Conservation (phyloP, 2,113 vertebrate genomes). For the Lipophrys pholis region DNA sequence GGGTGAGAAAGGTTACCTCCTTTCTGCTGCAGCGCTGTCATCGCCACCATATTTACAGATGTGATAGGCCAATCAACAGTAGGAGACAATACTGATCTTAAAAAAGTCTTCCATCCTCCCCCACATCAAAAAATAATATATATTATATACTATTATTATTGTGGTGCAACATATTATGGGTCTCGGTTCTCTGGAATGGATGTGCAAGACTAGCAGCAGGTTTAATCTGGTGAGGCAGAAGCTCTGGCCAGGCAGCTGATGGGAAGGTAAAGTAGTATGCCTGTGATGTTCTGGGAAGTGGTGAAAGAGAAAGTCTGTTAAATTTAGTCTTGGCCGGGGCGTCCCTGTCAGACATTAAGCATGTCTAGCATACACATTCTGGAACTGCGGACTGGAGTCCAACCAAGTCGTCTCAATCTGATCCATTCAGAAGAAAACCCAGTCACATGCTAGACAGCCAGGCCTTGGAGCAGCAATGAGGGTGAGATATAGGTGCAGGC, state of each 20-base stretch:
- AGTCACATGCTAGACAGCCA: slow-evolving; percentile 47
- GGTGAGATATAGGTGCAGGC: slow-evolving; percentile 12
- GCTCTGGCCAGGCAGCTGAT: slow-evolving; percentile 49
- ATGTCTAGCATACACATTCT: slow-evolving; percentile 61
- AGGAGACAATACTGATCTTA: slow-evolving; percentile 3
- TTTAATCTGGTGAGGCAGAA: slow-evolving; percentile 54
- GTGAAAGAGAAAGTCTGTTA: slow-evolving; percentile 80
- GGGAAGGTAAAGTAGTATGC: slow-evolving; percentile 53
- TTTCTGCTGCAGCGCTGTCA: slow-evolving; percentile 63
- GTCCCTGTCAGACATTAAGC: slow-evolving; percentile 30
- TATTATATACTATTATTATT: background rate
- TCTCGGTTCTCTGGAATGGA: slow-evolving; percentile 30
- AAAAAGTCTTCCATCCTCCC: background rate
- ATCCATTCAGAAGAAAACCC: slow-evolving; percentile 67
- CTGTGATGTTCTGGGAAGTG: slow-evolving; percentile 78
- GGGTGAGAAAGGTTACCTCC: slow-evolving; percentile 64
- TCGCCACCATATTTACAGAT: slow-evolving; percentile 23
- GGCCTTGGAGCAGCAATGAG: slow-evolving; percentile 14
- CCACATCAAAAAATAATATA: background rate
- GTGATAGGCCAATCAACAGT: slow-evolving; percentile 44
- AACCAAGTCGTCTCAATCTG: slow-evolving; percentile 75
- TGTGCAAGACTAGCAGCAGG: slow-evolving; percentile 31
- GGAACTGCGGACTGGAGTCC: slow-evolving; percentile 63
- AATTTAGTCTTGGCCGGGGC: slow-evolving; percentile 48
- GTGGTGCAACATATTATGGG: background rate